Percentiles rank a stretch among this genome's conserved stretches.
phyloP scores from a whole-genome alignment of 2,797 vertebrate species.

The Choloepus didactylus region DNA sequence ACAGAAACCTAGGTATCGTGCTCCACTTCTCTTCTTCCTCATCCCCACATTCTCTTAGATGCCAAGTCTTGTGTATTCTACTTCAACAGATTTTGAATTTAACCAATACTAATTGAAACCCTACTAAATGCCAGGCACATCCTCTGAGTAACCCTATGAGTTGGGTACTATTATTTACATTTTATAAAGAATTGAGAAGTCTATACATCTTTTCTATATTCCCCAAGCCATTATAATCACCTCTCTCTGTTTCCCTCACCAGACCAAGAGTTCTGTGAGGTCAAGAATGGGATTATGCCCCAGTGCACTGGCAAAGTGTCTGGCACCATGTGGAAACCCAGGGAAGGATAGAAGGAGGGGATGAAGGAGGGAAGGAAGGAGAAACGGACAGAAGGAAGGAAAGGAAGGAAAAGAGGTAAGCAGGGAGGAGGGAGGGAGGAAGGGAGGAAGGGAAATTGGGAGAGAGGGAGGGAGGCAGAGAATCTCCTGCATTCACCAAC shows the following conservation, averaged over 20 bases:
- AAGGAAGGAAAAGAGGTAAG: no score
- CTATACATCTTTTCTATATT: not conserved
- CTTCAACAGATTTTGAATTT: not conserved
- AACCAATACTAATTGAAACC: not conserved
- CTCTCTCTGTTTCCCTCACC: not conserved
- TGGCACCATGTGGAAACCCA: not conserved
- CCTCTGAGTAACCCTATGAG: not conserved
- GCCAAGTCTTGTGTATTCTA: not conserved
- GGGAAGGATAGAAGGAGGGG: not conserved
- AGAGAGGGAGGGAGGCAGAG: not conserved
- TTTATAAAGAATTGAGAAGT: not conserved
- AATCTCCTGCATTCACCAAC: not conserved
- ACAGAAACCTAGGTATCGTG: not conserved
- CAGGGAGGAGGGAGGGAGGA: not conserved
- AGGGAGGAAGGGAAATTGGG: not conserved
- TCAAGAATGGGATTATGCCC: not conserved
- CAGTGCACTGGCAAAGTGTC: slow-evolving; percentile 21
- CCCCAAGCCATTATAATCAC: not conserved
- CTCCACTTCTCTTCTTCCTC: not conserved
- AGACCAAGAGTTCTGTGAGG: not conserved
- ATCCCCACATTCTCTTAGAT: not conserved
- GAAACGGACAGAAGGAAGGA: no score
- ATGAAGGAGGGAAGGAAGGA: not conserved
- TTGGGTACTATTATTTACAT: not conserved
- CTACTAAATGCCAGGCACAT: not conserved